Evolutionary conservation across 2,113 vertebrate species (phyloP).

Genomic region (Origma solitaria): DNA sequence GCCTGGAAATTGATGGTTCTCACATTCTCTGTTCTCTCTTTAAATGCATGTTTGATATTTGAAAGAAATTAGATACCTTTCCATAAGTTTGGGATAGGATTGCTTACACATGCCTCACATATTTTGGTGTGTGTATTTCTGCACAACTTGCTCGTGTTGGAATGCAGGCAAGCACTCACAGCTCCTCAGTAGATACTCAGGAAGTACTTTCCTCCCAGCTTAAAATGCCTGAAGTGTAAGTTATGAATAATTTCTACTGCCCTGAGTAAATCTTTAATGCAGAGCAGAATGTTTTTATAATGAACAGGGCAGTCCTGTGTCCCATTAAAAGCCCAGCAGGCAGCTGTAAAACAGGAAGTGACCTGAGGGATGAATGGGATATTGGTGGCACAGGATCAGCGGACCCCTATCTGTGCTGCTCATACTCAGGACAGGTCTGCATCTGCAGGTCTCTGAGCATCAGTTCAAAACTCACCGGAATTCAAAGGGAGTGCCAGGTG

Average conservation of each 20-base stretch:
- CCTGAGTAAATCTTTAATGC: neutral
- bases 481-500: neutral
- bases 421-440: neutral
- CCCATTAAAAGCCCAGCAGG: neutral
- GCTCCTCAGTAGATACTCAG: neutral
- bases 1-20: rapidly evolving
- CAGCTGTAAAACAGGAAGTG: neutral
- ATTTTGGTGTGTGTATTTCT: neutral
- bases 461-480: neutral
- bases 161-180: neutral
- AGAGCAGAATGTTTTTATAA: neutral
- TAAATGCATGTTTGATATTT: neutral
- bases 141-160: neutral
- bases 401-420: neutral
- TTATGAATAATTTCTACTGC: neutral
- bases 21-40: neutral
- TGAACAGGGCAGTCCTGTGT: rapidly evolving
- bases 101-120: neutral
- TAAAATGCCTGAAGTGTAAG: neutral
- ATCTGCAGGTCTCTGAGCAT: neutral
- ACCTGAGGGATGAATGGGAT: rapidly evolving
- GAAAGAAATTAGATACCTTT: neutral
- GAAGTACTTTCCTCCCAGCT: neutral
- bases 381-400: rapidly evolving
- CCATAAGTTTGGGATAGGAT: neutral